Percentiles rank a stretch among this genome's conserved stretches.
Conservation (phyloP, 2,113 vertebrate species). For the Bungarus multicinctus region DNA sequence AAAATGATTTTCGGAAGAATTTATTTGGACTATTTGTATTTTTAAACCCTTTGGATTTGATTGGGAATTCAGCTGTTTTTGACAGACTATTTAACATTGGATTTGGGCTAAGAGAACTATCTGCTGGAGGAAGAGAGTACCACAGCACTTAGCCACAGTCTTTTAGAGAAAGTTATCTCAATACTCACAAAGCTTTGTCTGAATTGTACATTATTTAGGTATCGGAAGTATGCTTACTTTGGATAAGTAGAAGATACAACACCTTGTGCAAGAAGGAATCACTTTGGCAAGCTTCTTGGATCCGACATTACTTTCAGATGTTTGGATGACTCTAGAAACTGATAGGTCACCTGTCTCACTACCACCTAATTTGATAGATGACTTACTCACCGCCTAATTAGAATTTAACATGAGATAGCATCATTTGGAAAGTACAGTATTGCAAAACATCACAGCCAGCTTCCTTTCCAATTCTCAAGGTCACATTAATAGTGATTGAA, state of each 20-base stretch:
- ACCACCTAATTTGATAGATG: background rate
- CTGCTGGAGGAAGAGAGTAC: too few relatives aligned
- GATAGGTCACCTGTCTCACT: background rate
- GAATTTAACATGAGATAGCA: background rate
- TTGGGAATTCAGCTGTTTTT: too few relatives aligned
- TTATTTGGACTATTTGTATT: too few relatives aligned
- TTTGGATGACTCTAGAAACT: background rate
- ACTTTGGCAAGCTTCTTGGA: background rate
- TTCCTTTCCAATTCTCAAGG: background rate
- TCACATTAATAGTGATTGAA: background rate
- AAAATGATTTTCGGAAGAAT: too few relatives aligned
- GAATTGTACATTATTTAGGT: background rate
- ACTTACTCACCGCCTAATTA: background rate
- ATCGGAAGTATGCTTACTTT: background rate
- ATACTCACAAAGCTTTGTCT: too few relatives aligned
- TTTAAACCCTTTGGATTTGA: too few relatives aligned
- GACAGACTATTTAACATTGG: too few relatives aligned
- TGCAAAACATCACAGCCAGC: background rate
- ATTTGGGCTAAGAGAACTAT: too few relatives aligned
- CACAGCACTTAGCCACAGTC: too few relatives aligned
- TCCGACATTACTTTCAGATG: background rate
- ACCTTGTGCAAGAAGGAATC: too few relatives aligned
- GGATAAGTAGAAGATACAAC: background rate
- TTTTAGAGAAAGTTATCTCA: too few relatives aligned
- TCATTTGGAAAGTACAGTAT: background rate